Evolutionary conservation across 2,797 vertebrate species (phyloP).

Genomic region (Lutjanus campechanus): DNA sequence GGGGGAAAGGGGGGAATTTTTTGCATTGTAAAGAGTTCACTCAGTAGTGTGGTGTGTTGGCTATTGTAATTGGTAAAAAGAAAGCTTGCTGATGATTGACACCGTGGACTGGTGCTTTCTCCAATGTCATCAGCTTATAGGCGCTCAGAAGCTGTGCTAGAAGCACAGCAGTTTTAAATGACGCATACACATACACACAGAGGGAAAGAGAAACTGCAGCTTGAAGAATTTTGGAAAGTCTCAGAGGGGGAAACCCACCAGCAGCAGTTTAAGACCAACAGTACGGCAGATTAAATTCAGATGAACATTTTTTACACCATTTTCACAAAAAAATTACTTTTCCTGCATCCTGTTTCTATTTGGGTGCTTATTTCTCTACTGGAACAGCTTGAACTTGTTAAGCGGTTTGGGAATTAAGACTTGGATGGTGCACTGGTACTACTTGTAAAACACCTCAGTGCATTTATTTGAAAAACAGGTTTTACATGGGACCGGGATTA

Average conservation of each 20-base stretch:
- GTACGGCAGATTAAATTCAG: slow-evolving; percentile 10
- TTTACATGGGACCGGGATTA: slow-evolving; percentile 35
- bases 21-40: slow-evolving; percentile 18
- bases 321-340: not conserved
- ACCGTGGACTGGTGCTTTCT: slow-evolving; percentile 12
- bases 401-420: slow-evolving; percentile 24
- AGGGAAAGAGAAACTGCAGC: slow-evolving; percentile 19
- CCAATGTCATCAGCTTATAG: slow-evolving; percentile 9
- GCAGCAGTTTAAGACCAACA: not conserved
- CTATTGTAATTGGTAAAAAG: slow-evolving; percentile 9
- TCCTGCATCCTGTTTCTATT: slow-evolving; percentile 27
- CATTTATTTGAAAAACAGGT: slow-evolving; percentile 29
- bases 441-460: slow-evolving; percentile 17
- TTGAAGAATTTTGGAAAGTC: slow-evolving; percentile 17
- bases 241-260: slow-evolving; percentile 32
- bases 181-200: not conserved
- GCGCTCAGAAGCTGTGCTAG: not conserved
- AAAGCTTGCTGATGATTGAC: slow-evolving; percentile 12
- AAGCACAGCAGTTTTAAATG: slow-evolving; percentile 21
- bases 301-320: not conserved
- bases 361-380: slow-evolving; percentile 13
- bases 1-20: slow-evolving; percentile 1
- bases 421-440: slow-evolving; percentile 10
- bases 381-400: slow-evolving; percentile 9
- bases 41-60: slow-evolving; percentile 1